phyloP scores from a whole-genome alignment of 2,888 invertebrate species.

The Pedicia rivosa region DNA sequence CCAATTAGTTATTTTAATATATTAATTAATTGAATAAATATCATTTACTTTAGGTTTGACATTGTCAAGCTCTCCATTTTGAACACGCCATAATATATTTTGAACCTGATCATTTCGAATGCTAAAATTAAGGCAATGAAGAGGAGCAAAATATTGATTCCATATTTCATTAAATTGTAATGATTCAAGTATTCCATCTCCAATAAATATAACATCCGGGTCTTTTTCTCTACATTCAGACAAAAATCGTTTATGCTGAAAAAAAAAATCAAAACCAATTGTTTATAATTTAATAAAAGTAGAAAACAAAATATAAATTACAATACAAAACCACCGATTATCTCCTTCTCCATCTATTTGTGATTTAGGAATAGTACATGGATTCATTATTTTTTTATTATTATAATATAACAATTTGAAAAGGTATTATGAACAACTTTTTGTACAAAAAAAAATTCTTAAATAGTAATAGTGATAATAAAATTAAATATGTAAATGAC shows the following conservation, averaged over 20 bases:
- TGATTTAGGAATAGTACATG: slow-evolving; percentile 51
- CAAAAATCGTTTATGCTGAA: slow-evolving; percentile 70
- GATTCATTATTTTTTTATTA: slow-evolving; percentile 39
- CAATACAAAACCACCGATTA: slow-evolving; percentile 71
- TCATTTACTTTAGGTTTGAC: slow-evolving; percentile 64
- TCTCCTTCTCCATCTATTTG: slow-evolving; percentile 69
- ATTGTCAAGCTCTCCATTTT: slow-evolving; percentile 78
- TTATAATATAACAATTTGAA: too few species aligned
- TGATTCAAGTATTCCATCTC: slow-evolving; percentile 74
- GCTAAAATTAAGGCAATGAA: slow-evolving; percentile 76
- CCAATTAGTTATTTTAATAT: slow-evolving; percentile 6
- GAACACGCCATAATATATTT: slow-evolving; percentile 78
- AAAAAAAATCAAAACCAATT: slow-evolving; percentile 18
- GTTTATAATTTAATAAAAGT: slow-evolving; percentile 4
- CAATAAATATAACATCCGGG: slow-evolving; percentile 82
- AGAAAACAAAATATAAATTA: slow-evolving; percentile 22
- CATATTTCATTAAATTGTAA: slow-evolving; percentile 73
- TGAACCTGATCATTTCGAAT: slow-evolving; percentile 78
- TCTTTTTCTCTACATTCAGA: slow-evolving; percentile 77
- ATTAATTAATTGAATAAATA: not conserved
- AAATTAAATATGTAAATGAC: too few species aligned
- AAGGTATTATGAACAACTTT: too few species aligned
- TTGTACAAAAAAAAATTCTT: too few species aligned
- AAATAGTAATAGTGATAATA: too few species aligned
- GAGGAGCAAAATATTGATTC: slow-evolving; percentile 79